A percentile compares a stretch with the other conserved stretches of the same genome.
Conservation (phyloP, 2,888 invertebrate species). For the Erpobdella octoculata region DNA sequence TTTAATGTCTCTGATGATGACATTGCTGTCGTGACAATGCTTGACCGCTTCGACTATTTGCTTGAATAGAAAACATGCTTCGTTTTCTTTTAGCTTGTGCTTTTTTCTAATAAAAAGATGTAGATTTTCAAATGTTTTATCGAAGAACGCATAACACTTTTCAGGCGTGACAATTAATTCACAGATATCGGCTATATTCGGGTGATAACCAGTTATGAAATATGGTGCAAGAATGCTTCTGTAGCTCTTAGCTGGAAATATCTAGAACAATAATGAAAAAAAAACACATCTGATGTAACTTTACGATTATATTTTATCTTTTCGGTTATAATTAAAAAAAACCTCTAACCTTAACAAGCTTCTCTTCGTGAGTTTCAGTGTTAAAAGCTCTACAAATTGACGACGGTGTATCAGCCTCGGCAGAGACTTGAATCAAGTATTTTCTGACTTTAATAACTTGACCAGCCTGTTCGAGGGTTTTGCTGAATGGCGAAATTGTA, state of each 20-base stretch:
- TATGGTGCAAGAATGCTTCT: conserved; percentile 71
- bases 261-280: conserved; percentile 47
- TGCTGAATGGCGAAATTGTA: conserved; percentile 6
- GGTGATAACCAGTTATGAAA: conserved; percentile 66
- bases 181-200: conserved; percentile 47
- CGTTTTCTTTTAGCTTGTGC: conserved; percentile 74
- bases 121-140: conserved; percentile 76
- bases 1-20: conserved; percentile 88
- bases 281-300: not conserved
- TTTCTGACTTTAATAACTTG: conserved; percentile 16
- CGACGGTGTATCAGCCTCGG: not conserved
- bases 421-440: not conserved
- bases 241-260: conserved; percentile 48
- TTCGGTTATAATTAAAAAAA: not conserved
- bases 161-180: conserved; percentile 70
- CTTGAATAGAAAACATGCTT: conserved; percentile 75
- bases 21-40: conserved; percentile 83
- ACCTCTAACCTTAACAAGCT: conserved; percentile 14
- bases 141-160: conserved; percentile 64
- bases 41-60: conserved; percentile 85
- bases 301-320: not conserved
- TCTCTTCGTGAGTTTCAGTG: conserved; percentile 14
- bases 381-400: conserved; percentile 15
- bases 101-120: conserved; percentile 83
- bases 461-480: not conserved